Conservation (phyloP, 2,113 vertebrate genomes). For the Aplodontia rufa region DNA sequence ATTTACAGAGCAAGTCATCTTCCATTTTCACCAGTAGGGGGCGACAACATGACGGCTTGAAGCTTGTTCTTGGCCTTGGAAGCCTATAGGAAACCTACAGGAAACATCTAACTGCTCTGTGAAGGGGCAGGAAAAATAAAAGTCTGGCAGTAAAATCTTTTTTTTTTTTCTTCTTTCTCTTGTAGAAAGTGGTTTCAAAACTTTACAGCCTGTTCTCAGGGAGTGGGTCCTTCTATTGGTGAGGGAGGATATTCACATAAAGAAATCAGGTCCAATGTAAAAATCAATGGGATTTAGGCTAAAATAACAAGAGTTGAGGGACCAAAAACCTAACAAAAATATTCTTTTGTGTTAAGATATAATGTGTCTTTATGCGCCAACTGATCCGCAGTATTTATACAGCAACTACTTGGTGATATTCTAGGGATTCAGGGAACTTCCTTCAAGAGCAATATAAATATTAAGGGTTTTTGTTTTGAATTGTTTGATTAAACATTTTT, state of each 20-base stretch:
- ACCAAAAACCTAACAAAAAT: not conserved
- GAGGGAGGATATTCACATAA: constrained; percentile 22
- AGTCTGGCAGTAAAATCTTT: not conserved
- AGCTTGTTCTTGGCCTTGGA: not conserved
- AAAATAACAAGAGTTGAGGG: not conserved
- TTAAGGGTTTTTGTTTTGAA: not conserved
- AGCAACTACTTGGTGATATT: not conserved
- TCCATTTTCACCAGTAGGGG: constrained; percentile 59
- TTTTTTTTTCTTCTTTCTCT: not conserved
- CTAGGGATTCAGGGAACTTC: not conserved
- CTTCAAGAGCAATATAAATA: not conserved
- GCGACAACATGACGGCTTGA: not conserved
- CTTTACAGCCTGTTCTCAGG: constrained; percentile 34
- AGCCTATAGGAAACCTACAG: not conserved
- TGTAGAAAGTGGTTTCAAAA: constrained; percentile 31
- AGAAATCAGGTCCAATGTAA: constrained; percentile 2
- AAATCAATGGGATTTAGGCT: not conserved
- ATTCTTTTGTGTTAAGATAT: not conserved
- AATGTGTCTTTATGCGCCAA: not conserved
- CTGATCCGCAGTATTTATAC: not conserved
- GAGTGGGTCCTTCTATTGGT: not conserved
- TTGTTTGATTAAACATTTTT: not conserved
- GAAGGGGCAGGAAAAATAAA: not conserved
- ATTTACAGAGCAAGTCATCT: not conserved
- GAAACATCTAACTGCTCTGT: not conserved